Conservation (phyloP, 2,797 vertebrate genomes). For the Onychomys leucogaster region DNA sequence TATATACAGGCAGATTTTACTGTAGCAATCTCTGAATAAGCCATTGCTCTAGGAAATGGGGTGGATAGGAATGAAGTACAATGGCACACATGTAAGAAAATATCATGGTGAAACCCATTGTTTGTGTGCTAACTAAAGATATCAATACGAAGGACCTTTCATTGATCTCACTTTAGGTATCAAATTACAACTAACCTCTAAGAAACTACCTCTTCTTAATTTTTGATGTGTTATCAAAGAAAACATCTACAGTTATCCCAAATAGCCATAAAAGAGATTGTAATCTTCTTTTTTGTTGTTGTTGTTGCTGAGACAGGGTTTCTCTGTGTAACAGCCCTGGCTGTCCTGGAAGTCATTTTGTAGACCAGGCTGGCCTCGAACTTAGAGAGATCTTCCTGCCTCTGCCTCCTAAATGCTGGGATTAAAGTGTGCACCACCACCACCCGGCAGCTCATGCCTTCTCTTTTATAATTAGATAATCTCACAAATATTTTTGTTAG, state of each 20-base stretch:
- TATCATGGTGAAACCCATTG: neutral
- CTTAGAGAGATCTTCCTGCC: too few species aligned
- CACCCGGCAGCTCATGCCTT: neutral
- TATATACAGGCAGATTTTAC: neutral
- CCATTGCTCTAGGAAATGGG: neutral
- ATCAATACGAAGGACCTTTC: neutral
- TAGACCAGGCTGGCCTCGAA: too few species aligned
- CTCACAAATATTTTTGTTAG: constrained; percentile 5
- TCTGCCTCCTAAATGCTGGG: too few species aligned
- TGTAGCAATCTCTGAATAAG: neutral
- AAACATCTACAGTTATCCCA: constrained; percentile 1
- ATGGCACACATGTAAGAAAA: neutral
- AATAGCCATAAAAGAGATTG: neutral
- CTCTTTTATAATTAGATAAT: constrained; percentile 2
- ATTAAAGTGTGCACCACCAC: too few species aligned
- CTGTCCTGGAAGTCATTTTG: too few species aligned
- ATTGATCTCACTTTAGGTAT: neutral
- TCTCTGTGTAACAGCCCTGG: too few species aligned
- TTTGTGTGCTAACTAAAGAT: neutral
- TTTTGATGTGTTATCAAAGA: neutral
- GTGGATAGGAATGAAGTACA: neutral
- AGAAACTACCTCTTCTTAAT: neutral
- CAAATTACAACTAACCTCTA: neutral
- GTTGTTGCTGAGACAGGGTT: too few species aligned
- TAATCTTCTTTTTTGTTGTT: neutral